Evolutionary conservation across 2,888 invertebrate genomes (phyloP), one percentile per base, ranked within the genome.

Genomic region (Brenthis ino): DNA sequence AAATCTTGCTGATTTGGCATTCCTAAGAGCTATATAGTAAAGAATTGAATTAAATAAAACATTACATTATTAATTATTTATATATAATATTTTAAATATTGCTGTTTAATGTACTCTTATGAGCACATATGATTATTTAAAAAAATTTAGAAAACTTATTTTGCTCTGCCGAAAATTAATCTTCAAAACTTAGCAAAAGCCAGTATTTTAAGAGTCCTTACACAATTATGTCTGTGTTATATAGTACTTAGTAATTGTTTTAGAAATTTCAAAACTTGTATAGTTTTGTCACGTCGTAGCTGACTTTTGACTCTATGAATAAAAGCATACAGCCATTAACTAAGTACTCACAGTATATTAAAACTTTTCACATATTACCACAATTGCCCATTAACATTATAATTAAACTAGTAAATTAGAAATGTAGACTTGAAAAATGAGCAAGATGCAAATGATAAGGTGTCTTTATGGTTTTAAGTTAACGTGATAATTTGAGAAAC

Each of bases 341-440:
- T 14, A 48, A 13, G 48, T 53, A 37, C 20, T 55, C 54, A 53
- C 51, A n/a, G 20, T 48, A 60, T 6, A 16, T 60, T 66, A 54
- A 66, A 66, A 55, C 12, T 55, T 67, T 53, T 57, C 68, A 63
- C 67, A 70, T 72, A 50, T 55, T 28, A 69, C 65, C 60, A 72
- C 72, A 70, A 72, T 70, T 58, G 57, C 43, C 65, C 70, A 64
- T 72, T 72, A 68, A 67, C 63, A 55, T 48, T 57, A 50, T 72
- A 72, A 72, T 72, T 72, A 67, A 64, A 63, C 63, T 72, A 67
- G 57, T 64, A 65, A 64, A 64, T 71, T 67, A 69, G 65, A 69
- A 63, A 57, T 57, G 51, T 37, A 54, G 47, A 56, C n/a, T 61
- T 54, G 56, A 50, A 50, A 56, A 69, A 72, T 72, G 51, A 57